phyloP scores from a whole-genome alignment of 1,140 invertebrate genomes.

The Nasonia longicornis region DNA sequence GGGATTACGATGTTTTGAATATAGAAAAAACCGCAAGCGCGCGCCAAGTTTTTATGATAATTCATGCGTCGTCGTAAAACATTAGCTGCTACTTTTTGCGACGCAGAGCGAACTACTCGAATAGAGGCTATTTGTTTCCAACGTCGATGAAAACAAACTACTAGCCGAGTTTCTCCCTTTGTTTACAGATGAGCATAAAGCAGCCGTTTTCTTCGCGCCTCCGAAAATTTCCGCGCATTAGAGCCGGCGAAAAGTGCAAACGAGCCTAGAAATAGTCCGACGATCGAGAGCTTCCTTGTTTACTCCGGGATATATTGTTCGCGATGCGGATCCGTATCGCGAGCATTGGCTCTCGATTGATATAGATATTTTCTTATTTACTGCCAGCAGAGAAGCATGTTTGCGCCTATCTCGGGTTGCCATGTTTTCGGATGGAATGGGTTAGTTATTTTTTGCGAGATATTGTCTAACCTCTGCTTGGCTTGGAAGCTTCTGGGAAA shows the following conservation, averaged over 20 bases:
- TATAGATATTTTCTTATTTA: background rate
- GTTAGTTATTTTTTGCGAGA: background rate
- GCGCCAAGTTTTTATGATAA: background rate
- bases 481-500: too few species aligned
- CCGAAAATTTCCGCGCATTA: constrained; percentile 5
- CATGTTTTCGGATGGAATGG: background rate
- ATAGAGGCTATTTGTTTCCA: too few species aligned
- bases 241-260: background rate
- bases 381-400: background rate
- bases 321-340: background rate
- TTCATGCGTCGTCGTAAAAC: background rate
- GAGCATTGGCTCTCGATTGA: background rate
- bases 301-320: background rate
- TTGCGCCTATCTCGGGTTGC: background rate
- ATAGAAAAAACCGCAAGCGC: too few species aligned
- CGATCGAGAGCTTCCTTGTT: constrained; percentile 18
- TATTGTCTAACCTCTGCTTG: too few species aligned
- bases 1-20: background rate
- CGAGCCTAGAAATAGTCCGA: constrained; percentile 2
- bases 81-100: too few species aligned
- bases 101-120: too few species aligned
- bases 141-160: background rate
- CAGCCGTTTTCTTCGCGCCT: background rate
- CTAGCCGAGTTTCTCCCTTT: background rate
- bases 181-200: background rate